Evolutionary conservation across 2,113 vertebrate species (phyloP), one percentile per base, ranked within the genome.

Genomic region (Chaetops frenatus): DNA sequence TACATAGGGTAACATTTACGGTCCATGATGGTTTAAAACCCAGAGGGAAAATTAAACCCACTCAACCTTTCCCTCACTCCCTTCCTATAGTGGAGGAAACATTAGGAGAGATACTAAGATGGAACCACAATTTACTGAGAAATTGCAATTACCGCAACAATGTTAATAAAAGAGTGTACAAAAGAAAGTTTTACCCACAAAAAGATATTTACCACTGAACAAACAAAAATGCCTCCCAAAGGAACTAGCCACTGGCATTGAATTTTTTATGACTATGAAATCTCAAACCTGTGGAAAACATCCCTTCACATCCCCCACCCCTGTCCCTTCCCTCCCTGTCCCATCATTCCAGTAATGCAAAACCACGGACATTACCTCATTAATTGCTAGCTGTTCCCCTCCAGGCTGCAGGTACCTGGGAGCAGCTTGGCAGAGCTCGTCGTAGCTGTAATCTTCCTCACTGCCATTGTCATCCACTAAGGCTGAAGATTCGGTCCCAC

Each of bases 371-470:
- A 0, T 97, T 98, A 99, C 99, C 99, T 99, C 98, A n/a, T 98
- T 99, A 90, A 99, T 98, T 45, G 98, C 98, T n/a, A 99, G 98
- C 84, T 99, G 98, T 58, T 99, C 99, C 64, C 99, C 99, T 91
- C 99, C 99, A 0, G 98, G 98, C 97, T 99, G 99, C 71, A 99
- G 98, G 96, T 99, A 99, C 53, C 98, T 96, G 53, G 99, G 98
- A 19, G 98, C 99, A 92, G 96, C 97, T 74, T 99, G 98, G 78
- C 98, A 98, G 70, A 99, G 98, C 50, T 99, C 99, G 60, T 99
- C 99, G 0, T 99, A 99, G 97, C 98, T 99, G 90, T 99, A 98
- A 61, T 99, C 99, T 91, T 99, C 99, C 96, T 99, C 99, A 5
- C 99, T 99, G 73, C 99, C 98, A 65, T 99, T 99, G 98, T 99